Evolutionary conservation across 2,797 vertebrate genomes (phyloP), one percentile per base, ranked within the genome.

Genomic region (Neosilurus hyrtlii): DNA sequence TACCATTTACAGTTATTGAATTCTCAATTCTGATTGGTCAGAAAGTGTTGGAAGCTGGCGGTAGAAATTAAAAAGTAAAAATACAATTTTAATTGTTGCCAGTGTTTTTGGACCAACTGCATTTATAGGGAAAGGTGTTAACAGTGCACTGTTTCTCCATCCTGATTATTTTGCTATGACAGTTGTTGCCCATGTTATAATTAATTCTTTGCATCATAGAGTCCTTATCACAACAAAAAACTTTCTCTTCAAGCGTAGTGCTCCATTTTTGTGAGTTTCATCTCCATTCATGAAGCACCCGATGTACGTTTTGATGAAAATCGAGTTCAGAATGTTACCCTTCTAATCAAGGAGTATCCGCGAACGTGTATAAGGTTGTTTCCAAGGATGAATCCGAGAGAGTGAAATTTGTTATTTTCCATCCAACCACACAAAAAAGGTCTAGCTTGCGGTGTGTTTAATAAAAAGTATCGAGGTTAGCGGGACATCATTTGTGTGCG

Each of bases 351-450:
- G 83, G 59, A 70, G 70, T 80, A 82, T 84, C 35, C 61, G 62
- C 62, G 59, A 67, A 65, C 20, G 63, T 10, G 12, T 78, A 80
- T 30, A 63, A 71, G 51, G 71, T 72, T 56, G 35, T 85, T 82
- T 86, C 80, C 72, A 72, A 26, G 62, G 71, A 82, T 78, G 76
- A 76, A 79, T 85, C 66, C 5, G n/a, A 77, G 72, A 70, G 71
- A 84, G 81, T 82, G 79, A 89, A 86, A 85, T 84, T 81, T 52
- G 56, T 49, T 66, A 67, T 80, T 67, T 81, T 84, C 57, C 78
- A 62, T 81, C 63, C 83, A 82, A 84, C 54, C 30, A 22, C 63
- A 59, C 83, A 30, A 83, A 86, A 43, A 43, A 79, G 82, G 82
- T 84, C 86, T 85, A 67, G 74, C 65, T 54, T 82, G 79, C 74